phyloP scores from a whole-genome alignment of 1,140 invertebrate species.

The Melanaphis sacchari region DNA sequence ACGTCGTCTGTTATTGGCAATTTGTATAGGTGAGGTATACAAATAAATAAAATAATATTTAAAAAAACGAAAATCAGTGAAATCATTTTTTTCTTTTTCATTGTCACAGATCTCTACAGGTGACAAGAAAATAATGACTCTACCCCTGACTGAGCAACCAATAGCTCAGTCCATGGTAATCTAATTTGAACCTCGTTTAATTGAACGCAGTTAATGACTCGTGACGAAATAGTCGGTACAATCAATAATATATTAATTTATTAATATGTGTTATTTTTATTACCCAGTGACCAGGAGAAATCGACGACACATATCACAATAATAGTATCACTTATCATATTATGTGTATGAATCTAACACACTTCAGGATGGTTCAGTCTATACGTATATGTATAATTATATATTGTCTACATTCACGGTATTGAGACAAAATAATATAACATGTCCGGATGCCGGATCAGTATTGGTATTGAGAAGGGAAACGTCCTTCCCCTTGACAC shows the following conservation, averaged over 20 bases:
- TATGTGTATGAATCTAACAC: background rate
- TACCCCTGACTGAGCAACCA: slow-evolving; percentile 4
- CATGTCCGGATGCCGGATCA: background rate
- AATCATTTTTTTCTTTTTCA: slow-evolving; percentile 18
- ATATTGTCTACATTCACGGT: background rate
- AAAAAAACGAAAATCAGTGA: slow-evolving; percentile 22
- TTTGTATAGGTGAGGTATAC: background rate
- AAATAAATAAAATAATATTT: background rate
- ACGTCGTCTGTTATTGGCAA: background rate
- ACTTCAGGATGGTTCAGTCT: background rate
- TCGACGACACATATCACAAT: background rate
- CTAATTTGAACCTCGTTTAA: slow-evolving; percentile 4
- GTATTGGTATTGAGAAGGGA: too few species aligned
- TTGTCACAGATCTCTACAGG: background rate
- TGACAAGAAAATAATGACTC: background rate
- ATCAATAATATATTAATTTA: background rate
- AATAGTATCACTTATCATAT: background rate
- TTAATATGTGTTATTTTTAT: background rate
- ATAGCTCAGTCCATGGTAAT: background rate
- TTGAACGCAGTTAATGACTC: slow-evolving; percentile 28
- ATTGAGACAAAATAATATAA: background rate
- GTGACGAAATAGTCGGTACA: background rate
- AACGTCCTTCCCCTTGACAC: too few species aligned
- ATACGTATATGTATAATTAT: background rate
- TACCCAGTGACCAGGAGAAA: background rate